phyloP scores from a whole-genome alignment of 1,140 invertebrate species.

The Drosophila sucinea region DNA sequence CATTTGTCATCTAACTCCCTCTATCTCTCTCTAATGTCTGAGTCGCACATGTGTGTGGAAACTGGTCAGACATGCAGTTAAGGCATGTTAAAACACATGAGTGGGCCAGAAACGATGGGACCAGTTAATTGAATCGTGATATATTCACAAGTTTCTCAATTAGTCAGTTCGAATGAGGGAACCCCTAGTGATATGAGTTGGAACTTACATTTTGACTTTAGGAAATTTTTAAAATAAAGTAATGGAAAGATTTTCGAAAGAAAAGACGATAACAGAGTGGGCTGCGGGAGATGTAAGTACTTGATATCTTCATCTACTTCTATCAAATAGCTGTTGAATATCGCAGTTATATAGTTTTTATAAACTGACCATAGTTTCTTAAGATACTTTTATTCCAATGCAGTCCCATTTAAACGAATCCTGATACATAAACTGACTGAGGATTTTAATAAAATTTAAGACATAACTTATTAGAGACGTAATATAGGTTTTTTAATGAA shows the following conservation, averaged over 20 bases:
- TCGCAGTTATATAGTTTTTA: too few relatives aligned
- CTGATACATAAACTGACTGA: too few relatives aligned
- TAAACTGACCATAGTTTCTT: too few relatives aligned
- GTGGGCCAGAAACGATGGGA: background rate
- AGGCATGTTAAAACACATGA: background rate
- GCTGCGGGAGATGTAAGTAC: too few relatives aligned
- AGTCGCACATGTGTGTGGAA: background rate
- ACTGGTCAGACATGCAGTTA: background rate
- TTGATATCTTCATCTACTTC: too few relatives aligned
- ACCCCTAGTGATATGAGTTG: background rate
- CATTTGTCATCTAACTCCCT: background rate
- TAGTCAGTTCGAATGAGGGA: background rate
- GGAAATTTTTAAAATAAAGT: too few relatives aligned
- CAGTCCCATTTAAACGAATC: too few relatives aligned
- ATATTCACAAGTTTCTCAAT: background rate
- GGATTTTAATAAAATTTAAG: background rate
- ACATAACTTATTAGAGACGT: background rate
- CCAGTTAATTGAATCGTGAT: slow-evolving; percentile 1
- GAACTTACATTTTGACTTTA: too few relatives aligned
- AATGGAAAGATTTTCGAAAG: background rate
- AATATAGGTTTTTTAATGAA: background rate
- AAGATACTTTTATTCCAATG: too few relatives aligned
- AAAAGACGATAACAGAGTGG: background rate
- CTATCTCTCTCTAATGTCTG: background rate
- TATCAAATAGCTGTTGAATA: too few relatives aligned